Base-by-base conservation (phyloP, 2,797 vertebrate species). In the Amblyopsis hoosieri region DNA sequence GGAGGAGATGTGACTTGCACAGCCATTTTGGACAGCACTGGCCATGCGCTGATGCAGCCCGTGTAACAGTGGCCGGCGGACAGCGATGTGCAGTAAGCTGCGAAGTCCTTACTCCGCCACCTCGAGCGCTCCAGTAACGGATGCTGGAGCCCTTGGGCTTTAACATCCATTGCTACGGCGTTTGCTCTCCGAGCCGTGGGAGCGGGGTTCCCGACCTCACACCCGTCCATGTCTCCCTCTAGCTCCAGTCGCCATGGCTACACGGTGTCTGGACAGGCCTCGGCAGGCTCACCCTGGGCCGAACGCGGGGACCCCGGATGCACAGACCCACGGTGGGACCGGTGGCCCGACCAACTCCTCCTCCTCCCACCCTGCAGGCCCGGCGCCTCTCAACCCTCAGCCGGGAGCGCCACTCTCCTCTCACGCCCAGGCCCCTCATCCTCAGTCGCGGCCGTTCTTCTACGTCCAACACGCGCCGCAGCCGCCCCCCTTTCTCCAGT, bases 401-500 rank as follows among this genome's bases (percentile, higher is more conserved):
- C 19, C 53, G 11, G 3, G 54, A 53, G 33, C 15, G 12, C 31
- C 45, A 23, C 46, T 47, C 15, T n/a, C 62, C 8, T 6, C 57
- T 5, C 64, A 72, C 2, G 64, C 63, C 7, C 77, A 66, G 1
- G 69, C 67, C 9, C 71, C 66, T 0, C 0, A 66, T 0, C 4
- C 62, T 4, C 64, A 62, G 11, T 15, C 46, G 57, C 69, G 74
- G 3, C 83, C 33, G 5, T 37, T 37, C 12, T 67, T 82, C 31
- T 89, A 86, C 0, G 0, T 87, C 14, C 83, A 71, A 31, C 17
- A 55, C 33, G 9, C 9, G 37, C 33, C 75, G 0, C 77, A 75
- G 13, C 79, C 71, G 1, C 76, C 85, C 1, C 81, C 76, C 19
- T 70, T 86, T 12, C 54, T 86, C 19, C 81, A 76, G 0, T 90